Conservation (phyloP, 2,113 vertebrate species). For the Apodemus sylvaticus region DNA sequence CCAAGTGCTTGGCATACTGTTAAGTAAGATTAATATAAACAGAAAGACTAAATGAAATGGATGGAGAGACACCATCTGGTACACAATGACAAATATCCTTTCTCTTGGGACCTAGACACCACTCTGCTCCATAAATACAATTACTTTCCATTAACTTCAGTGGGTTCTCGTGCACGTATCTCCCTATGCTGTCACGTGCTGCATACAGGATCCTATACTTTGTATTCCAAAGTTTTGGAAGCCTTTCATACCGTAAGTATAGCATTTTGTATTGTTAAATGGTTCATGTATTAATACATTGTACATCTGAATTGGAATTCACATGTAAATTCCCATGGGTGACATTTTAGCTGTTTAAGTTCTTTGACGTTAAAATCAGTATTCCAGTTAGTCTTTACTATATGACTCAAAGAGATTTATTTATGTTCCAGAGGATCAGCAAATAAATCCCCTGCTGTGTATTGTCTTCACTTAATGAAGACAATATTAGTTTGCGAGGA, state of each 20-base stretch:
- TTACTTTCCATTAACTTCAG: not conserved
- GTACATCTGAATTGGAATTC: not conserved
- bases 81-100: not conserved
- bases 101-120: not conserved
- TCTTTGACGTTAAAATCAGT: not conserved
- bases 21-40: not conserved
- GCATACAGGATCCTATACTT: not conserved
- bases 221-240: not conserved
- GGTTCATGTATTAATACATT: not conserved
- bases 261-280: conserved; percentile 1
- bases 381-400: not conserved
- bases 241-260: not conserved
- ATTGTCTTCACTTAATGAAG: conserved; percentile 16
- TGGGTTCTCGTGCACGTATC: not conserved
- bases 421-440: not conserved
- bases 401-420: not conserved
- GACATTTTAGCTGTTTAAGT: not conserved
- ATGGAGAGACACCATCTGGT: not conserved
- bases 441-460: not conserved
- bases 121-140: not conserved
- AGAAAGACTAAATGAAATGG: not conserved
- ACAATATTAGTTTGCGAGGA: not conserved
- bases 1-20: not conserved
- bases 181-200: not conserved
- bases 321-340: not conserved